Evolutionary conservation across 2,888 invertebrate species (phyloP).

Genomic region (Acleris emargana): DNA sequence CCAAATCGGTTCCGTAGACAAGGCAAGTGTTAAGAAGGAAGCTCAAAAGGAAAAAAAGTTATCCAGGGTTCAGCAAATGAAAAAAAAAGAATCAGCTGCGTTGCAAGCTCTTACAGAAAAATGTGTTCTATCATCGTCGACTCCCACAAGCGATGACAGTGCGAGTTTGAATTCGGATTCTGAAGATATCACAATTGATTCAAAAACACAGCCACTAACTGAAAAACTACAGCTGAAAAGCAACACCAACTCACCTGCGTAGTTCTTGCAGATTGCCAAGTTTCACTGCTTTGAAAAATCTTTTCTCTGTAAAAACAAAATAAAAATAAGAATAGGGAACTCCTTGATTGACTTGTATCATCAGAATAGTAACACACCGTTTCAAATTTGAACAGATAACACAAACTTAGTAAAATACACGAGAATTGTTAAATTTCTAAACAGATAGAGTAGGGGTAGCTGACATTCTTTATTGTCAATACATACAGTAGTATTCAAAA

Average conservation of each 20-base stretch:
- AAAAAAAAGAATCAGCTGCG: neutral
- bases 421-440: too few species aligned
- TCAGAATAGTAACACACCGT: too few species aligned
- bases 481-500: too few species aligned
- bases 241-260: constrained; percentile 50
- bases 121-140: constrained; percentile 9
- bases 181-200: too few species aligned
- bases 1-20: constrained; percentile 3
- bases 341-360: too few species aligned
- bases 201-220: too few species aligned
- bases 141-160: neutral
- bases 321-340: neutral
- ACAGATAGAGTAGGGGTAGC: too few species aligned
- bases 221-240: neutral
- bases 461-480: too few species aligned
- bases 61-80: neutral
- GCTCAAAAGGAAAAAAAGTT: constrained; percentile 1
- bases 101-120: constrained; percentile 4
- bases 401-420: too few species aligned
- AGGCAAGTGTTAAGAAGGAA: neutral
- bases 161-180: too few species aligned
- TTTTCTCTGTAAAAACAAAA: constrained; percentile 62
- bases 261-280: constrained; percentile 70
- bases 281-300: constrained; percentile 73
- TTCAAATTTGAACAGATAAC: too few species aligned